These are phyloP conservation scores for Synergus laeviventris DNA, from an alignment of 2,888 invertebrate genomes.

Conservation along the genomic window DNA sequence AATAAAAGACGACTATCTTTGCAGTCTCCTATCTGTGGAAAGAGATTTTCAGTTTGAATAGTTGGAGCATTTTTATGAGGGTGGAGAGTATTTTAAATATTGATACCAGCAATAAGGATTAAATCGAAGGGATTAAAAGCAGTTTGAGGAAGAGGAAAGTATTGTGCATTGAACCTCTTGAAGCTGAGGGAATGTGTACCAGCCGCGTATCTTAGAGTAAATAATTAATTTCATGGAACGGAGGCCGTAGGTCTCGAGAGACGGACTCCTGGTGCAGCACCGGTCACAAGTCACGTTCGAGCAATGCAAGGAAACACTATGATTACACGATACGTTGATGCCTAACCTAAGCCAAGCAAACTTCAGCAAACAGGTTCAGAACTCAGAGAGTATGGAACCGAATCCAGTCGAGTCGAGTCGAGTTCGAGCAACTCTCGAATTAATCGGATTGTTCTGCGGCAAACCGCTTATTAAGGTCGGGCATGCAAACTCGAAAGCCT, in stretches of 20 bases:
- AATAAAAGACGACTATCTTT: slow-evolving; percentile 6
- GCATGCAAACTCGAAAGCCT: slow-evolving; percentile 66
- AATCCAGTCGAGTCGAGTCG: slow-evolving; percentile 60
- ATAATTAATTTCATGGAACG: slow-evolving; percentile 61
- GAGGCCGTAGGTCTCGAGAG: slow-evolving; percentile 40
- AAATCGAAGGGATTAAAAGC: background rate
- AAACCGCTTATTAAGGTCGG: slow-evolving; percentile 72
- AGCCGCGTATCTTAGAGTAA: slow-evolving; percentile 45
- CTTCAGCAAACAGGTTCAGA: slow-evolving; percentile 54
- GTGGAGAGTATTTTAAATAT: background rate
- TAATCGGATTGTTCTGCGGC: slow-evolving; percentile 74
- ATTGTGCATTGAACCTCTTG: background rate
- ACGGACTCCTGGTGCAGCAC: slow-evolving; percentile 45
- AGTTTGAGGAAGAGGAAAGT: background rate
- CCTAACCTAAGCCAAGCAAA: slow-evolving; percentile 64
- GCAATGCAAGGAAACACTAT: slow-evolving; percentile 73
- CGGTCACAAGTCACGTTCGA: slow-evolving; percentile 70
- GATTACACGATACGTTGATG: slow-evolving; percentile 70
- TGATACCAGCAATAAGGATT: background rate
- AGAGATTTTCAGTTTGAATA: background rate
- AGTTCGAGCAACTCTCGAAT: slow-evolving; percentile 66
- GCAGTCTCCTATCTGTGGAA: background rate
- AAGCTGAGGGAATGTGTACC: slow-evolving; percentile 35
- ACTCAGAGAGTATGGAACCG: slow-evolving; percentile 47
- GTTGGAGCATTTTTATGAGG: background rate